Percentiles rank a stretch among this genome's conserved stretches.
These are phyloP conservation scores for Microtus agrestis DNA, from an alignment of 2,797 vertebrate species.

Conservation along the genomic window DNA sequence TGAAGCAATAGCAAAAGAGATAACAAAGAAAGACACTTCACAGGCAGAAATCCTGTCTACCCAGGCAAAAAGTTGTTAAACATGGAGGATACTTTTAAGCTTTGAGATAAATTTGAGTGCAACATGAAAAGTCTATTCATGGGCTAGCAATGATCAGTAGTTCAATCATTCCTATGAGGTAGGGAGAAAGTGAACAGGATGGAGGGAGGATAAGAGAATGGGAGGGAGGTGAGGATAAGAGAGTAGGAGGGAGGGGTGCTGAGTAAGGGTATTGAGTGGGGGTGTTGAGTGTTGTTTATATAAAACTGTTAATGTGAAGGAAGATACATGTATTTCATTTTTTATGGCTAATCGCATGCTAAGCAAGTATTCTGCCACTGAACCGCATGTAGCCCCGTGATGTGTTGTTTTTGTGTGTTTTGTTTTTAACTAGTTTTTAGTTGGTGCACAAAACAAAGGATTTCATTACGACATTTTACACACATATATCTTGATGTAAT, in stretches of 20 bases:
- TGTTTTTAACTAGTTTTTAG: neutral
- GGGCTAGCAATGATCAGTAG: neutral
- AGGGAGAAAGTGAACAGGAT: neutral
- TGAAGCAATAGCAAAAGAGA: neutral
- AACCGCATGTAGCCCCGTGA: rapidly evolving
- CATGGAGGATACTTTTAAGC: neutral
- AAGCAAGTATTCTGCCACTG: neutral
- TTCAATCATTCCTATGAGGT: neutral
- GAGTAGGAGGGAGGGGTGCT: neutral
- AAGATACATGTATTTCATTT: neutral
- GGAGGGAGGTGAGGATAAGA: neutral
- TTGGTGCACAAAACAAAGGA: neutral
- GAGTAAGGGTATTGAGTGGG: neutral
- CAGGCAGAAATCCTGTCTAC: neutral
- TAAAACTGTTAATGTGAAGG: neutral
- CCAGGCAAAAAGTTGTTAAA: neutral
- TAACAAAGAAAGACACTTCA: neutral
- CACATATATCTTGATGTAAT: neutral
- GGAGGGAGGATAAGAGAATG: neutral
- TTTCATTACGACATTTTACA: neutral
- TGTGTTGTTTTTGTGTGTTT: neutral
- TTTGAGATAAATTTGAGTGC: constrained; percentile 65
- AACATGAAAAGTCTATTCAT: neutral
- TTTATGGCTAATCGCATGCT: neutral
- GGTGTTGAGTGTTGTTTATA: neutral